phyloP scores from a whole-genome alignment of 1,140 invertebrate genomes.

The Drosophila rufa region DNA sequence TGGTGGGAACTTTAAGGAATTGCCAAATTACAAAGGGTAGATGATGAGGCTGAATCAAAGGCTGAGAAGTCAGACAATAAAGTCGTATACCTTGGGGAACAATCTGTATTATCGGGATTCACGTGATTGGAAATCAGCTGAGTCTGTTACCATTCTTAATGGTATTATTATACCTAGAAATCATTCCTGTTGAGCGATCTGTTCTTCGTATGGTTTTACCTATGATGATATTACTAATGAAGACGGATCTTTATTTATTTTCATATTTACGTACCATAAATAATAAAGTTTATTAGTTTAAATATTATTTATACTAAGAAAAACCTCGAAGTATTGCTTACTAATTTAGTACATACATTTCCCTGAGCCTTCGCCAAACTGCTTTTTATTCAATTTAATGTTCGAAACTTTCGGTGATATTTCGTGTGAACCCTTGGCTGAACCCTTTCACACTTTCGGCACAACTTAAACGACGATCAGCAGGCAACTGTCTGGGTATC shows the following conservation, averaged over 20 bases:
- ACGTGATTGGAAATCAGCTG: constrained; percentile 1
- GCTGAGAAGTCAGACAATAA: not conserved
- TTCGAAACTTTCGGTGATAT: constrained; percentile 33
- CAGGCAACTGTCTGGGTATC: constrained; percentile 29
- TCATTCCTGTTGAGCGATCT: no score
- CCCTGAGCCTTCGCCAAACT: not conserved
- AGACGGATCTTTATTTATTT: no score
- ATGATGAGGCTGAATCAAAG: constrained; percentile 6
- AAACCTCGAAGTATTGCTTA: no score
- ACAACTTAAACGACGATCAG: constrained; percentile 45
- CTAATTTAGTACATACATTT: not conserved
- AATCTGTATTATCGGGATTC: constrained; percentile 5
- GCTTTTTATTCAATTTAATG: constrained; percentile 11
- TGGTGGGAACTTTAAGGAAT: constrained; percentile 34
- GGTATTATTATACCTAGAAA: not conserved
- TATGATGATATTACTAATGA: no score
- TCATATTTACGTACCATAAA: no score
- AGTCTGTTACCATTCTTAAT: not conserved
- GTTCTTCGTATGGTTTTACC: no score
- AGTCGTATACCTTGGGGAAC: not conserved
- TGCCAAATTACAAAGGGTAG: constrained; percentile 10
- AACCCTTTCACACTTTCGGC: constrained; percentile 78
- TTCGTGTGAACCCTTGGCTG: constrained; percentile 73
- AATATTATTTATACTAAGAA: no score
- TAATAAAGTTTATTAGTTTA: no score